phyloP scores from a whole-genome alignment of 2,888 invertebrate genomes.

The Andrena bicolor region DNA sequence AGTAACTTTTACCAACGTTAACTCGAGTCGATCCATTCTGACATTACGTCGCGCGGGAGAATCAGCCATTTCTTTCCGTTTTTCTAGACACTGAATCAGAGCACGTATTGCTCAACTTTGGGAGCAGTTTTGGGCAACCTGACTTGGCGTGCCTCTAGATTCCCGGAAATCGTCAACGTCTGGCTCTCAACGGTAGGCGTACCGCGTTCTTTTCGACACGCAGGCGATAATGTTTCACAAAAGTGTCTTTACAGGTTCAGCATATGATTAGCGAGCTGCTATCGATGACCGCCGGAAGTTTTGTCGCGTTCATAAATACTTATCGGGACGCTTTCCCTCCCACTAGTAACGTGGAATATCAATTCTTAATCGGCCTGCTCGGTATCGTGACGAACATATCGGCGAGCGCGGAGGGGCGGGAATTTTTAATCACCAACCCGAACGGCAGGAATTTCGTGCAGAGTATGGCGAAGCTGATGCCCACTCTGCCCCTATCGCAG shows the following conservation, averaged over 20 bases:
- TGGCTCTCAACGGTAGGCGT: constrained; percentile 80
- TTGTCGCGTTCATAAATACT: constrained; percentile 82
- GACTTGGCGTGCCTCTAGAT: constrained; percentile 83
- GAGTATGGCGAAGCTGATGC: constrained; percentile 78
- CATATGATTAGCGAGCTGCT: constrained; percentile 81
- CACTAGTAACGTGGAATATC: constrained; percentile 80
- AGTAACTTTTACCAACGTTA: constrained; percentile 52
- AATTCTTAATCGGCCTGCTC: constrained; percentile 82
- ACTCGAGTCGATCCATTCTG: background rate
- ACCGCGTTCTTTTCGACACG: too few relatives aligned
- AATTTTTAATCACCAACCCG: constrained; percentile 80
- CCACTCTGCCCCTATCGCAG: constrained; percentile 76
- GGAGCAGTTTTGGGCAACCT: constrained; percentile 83
- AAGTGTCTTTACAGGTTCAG: constrained; percentile 70
- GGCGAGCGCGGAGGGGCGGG: constrained; percentile 81
- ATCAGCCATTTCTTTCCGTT: background rate
- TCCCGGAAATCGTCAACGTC: constrained; percentile 78
- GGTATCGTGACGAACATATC: constrained; percentile 84
- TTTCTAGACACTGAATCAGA: constrained; percentile 76
- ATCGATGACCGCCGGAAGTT: constrained; percentile 80
- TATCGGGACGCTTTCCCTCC: constrained; percentile 79
- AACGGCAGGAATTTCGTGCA: constrained; percentile 80
- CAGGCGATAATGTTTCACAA: background rate
- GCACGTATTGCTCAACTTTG: constrained; percentile 82
- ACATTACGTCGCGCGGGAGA: background rate